phyloP scores from a whole-genome alignment of 2,888 invertebrate species.

The Piscicola geometra region DNA sequence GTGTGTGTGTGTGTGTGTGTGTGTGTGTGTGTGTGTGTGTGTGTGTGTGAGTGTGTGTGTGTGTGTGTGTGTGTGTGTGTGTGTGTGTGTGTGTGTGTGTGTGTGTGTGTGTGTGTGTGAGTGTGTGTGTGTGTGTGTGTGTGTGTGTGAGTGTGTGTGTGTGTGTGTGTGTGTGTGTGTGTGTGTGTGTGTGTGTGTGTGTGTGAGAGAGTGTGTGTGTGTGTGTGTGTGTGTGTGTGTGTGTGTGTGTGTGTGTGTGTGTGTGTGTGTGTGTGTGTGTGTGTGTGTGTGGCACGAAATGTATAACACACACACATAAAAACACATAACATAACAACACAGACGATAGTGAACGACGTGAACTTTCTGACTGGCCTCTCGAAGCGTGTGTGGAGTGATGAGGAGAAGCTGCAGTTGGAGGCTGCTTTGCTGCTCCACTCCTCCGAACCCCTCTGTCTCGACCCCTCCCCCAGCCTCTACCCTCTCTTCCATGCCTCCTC shows the following conservation, averaged over 20 bases:
- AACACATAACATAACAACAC: too few species aligned
- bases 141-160: background rate
- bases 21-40: background rate
- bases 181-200: background rate
- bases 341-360: slow-evolving; percentile 67
- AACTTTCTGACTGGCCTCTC: slow-evolving; percentile 60
- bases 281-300: background rate
- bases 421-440: slow-evolving; percentile 79
- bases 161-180: background rate
- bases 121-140: background rate
- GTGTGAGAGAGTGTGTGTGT: background rate
- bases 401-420: slow-evolving; percentile 74
- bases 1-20: background rate
- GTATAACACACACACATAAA: background rate
- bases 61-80: background rate
- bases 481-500: slow-evolving; percentile 64
- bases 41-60: background rate
- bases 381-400: slow-evolving; percentile 65
- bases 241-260: background rate
- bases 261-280: background rate
- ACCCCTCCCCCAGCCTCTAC: slow-evolving; percentile 78
- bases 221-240: background rate
- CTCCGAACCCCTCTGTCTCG: slow-evolving; percentile 79
- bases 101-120: background rate
- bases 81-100: background rate